A percentile compares a stretch with the other conserved stretches of the same genome.
Conservation (phyloP, 1,140 invertebrate genomes). For the honey bee (Apis mellifera) region Amel_HAv3.1 CM009934.2:7627001-7627500, state of each 20-base stretch:
- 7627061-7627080: too few species aligned
- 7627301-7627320: not conserved
- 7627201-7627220: not conserved
- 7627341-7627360: not conserved
- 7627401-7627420: not conserved
- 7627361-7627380: not conserved
- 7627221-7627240: not conserved
- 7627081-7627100: too few species aligned
- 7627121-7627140: not conserved
- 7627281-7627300: not conserved
- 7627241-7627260: not conserved
- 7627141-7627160: not conserved
- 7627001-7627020: too few species aligned
- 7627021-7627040: too few species aligned
- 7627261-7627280: not conserved
- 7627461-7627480: not conserved
- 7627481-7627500: slow-evolving; percentile 5
- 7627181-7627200: too few species aligned
- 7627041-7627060: too few species aligned
- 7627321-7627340: not conserved
- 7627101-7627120: not conserved
- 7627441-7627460: not conserved
- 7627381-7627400: too few species aligned
- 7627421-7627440: not conserved
- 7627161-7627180: not conserved